Base-by-base conservation (phyloP, 2,113 vertebrate species). In the Capricornis sumatraensis region DNA sequence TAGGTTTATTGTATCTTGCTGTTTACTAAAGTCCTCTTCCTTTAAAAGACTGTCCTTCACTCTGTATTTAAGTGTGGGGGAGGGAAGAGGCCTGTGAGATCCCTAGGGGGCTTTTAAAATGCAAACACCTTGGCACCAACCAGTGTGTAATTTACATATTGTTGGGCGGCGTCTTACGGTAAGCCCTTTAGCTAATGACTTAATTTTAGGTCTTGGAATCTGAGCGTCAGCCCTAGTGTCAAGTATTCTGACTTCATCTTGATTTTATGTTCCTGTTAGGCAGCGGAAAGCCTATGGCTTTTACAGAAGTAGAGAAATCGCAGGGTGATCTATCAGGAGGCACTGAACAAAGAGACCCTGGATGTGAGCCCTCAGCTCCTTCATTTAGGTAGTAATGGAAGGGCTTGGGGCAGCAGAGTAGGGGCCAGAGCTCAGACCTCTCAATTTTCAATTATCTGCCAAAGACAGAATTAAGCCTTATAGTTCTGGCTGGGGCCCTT, bases 191-290 rank as follows among this genome's bases (percentile, higher is more conserved):
- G 17, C 88, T 92, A 36, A 91, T 52, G 94, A 87, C 55, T 92
- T 83, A 95, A 85, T 85, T 88, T 81, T 86, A 84, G 12, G 23
- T 52, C 7, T 76, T 89, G 78, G 79, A 87, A 96, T 94, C 91
- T 82, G 57, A 89, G 78, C 67, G 62, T 83, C 71, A 64, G 64
- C 83, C 33, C 33, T 19, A 2, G 43, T 57, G 89, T 96, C 55
- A 87, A 64, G 57, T 89, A 87, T 89, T 95, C 89, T 95, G 89
- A 97, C 81, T 94, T 97, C 83, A 52, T 89, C 67, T 40, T 16
- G 33, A 91, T 89, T 93, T 91, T 57, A 5, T 53, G 47, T 94
- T n/a, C 50, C 45, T 55, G 45, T 71, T 57, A 40, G 33, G 55
- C 36, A 23, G 17, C 43, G 25, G 76, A 90, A 47, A 84, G 84